Evolutionary conservation across 1,140 invertebrate species (phyloP).

Genomic region (Zaprionus capensis): DNA sequence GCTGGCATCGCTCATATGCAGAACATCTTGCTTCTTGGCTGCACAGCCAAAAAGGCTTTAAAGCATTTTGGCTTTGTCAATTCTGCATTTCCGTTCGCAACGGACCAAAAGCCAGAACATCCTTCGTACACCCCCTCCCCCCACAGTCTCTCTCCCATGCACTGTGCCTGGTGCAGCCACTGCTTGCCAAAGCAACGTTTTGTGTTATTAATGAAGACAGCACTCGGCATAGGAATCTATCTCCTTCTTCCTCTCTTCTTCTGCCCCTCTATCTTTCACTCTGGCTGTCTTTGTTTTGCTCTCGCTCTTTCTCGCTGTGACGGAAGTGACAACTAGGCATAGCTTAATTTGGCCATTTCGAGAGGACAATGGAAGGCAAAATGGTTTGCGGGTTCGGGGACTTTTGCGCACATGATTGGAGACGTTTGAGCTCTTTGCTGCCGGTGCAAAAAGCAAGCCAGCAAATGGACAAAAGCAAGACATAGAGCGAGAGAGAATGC

Average conservation of each 20-base stretch:
- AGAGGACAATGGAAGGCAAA: slow-evolving; percentile 34
- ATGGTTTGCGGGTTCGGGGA: slow-evolving; percentile 22
- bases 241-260: background rate
- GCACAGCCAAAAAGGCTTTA: slow-evolving; percentile 47
- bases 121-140: background rate
- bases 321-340: slow-evolving; percentile 48
- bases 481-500: background rate
- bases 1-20: slow-evolving; percentile 37
- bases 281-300: background rate
- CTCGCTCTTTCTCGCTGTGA: background rate
- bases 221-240: slow-evolving; percentile 19
- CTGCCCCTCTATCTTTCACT: background rate
- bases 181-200: slow-evolving; percentile 14
- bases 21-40: slow-evolving; percentile 17
- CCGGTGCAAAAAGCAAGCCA: background rate
- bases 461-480: background rate
- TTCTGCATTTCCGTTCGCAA: slow-evolving; percentile 66
- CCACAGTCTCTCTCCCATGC: background rate
- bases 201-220: slow-evolving; percentile 50
- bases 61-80: slow-evolving; percentile 76
- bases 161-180: background rate
- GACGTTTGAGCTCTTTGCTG: slow-evolving; percentile 15
- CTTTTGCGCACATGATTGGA: slow-evolving; percentile 27
- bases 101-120: slow-evolving; percentile 12
- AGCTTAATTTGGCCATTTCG: slow-evolving; percentile 42